phyloP scores from a whole-genome alignment of 1,140 invertebrate species.

The Megathymus violae region DNA sequence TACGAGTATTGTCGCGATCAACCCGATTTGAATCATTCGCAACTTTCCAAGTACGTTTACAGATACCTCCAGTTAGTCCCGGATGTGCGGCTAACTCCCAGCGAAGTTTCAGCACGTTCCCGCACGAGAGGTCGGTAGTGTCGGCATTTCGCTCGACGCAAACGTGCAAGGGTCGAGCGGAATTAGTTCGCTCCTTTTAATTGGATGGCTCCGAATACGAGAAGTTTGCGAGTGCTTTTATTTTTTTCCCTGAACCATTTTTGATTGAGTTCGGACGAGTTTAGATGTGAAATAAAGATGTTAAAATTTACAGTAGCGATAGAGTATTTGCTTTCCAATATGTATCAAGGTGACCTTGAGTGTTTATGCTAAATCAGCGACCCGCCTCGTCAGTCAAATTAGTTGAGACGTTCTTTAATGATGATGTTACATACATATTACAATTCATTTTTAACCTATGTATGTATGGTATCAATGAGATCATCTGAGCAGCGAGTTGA shows the following conservation, averaged over 20 bases:
- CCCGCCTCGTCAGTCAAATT: no score
- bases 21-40: constrained; percentile 8
- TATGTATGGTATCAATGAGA: no score
- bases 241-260: constrained; percentile 1
- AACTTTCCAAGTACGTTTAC: constrained; percentile 6
- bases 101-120: constrained; percentile 16
- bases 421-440: no score
- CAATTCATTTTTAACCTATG: no score
- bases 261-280: constrained; percentile 1
- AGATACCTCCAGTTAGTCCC: background rate
- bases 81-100: constrained; percentile 1
- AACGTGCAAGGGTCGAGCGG: constrained; percentile 17
- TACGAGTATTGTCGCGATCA: constrained; percentile 18
- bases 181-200: constrained; percentile 20
- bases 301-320: constrained; percentile 1
- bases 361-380: no score
- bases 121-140: constrained; percentile 7
- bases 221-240: constrained; percentile 12
- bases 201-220: constrained; percentile 19
- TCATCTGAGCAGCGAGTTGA: no score
- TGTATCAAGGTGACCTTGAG: background rate
- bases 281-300: constrained; percentile 1
- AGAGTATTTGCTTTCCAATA: background rate
- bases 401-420: no score
- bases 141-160: constrained; percentile 15